Base-by-base conservation (phyloP, 2,888 invertebrate species). In the Aproaerema taeniolella region DNA sequence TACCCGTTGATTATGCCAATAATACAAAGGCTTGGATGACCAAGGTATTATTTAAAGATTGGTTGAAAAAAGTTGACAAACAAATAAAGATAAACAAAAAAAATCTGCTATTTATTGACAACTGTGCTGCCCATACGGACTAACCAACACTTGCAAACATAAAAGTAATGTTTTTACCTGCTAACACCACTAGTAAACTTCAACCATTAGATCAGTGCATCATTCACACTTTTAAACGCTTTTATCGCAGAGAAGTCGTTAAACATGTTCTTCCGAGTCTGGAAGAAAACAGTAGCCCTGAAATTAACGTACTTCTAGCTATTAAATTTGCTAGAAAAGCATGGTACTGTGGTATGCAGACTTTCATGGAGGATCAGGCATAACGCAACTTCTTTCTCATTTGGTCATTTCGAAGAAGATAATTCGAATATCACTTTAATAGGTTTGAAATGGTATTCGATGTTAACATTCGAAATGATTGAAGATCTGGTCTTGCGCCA, bases 251-350 rank as follows among this genome's bases (percentile, higher is more conserved):
- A 39, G 41, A 46, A 43, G 47, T 47, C 32, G 39, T 44, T 41
- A 20, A 42, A 35, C 41, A 47, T 46, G 32, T 42, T 43, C 46
- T 46, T 47, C 43, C 28, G 28, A 14, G 40, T 40, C 20, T 52
- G 31, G 49, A 51, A 42, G 35, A 43, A 35, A 41, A 46, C 31
- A 38, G 17, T 33, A 41, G 43, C 39, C 46, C 41, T 31, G 44
- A 51, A 1, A 47, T 49, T 30, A 42, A 52, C 39, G 44, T 52
- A 31, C 47, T 50, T 36, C 39, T 31, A 29, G 45, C 42, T 15
- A 51, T 46, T 44, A 47, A 40, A 42, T 49, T 51, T 38, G 46
- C 47, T 26, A 47, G 47, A 38, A 52, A 42, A 52, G 47, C 47
- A 30, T 46, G 46, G 48, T 48, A 6, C 8, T 20, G 5, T 20